phyloP scores from a whole-genome alignment of 2,888 invertebrate species.

The Eulithis testata region DNA sequence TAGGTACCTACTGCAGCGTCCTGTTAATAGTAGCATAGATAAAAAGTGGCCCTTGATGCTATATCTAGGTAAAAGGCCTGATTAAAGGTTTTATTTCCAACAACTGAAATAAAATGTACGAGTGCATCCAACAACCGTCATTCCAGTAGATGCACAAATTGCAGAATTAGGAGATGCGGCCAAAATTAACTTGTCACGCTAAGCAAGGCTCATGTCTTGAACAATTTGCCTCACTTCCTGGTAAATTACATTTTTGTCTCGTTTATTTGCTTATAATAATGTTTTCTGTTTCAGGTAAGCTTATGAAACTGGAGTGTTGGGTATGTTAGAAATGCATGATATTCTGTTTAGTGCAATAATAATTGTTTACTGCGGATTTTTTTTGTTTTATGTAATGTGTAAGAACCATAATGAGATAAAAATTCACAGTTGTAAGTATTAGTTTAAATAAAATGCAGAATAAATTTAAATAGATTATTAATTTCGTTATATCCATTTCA shows the following conservation, averaged over 20 bases:
- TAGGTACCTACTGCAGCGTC: too few species aligned
- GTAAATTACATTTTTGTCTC: constrained; percentile 39
- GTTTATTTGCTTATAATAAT: constrained; percentile 33
- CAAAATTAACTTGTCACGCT: constrained; percentile 36
- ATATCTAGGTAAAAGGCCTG: too few species aligned
- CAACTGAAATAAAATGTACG: not conserved
- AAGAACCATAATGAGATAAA: too few species aligned
- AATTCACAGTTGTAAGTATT: too few species aligned
- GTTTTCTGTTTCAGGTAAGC: constrained; percentile 45
- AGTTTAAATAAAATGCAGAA: too few species aligned
- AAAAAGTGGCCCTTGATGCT: too few species aligned
- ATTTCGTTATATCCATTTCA: too few species aligned
- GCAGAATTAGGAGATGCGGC: constrained; percentile 30
- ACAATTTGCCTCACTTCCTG: constrained; percentile 37
- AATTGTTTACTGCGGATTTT: too few species aligned
- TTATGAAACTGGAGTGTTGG: constrained; percentile 10
- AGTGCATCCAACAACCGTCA: not conserved
- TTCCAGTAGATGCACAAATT: constrained; percentile 26
- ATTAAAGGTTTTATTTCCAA: not conserved
- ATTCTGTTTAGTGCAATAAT: not conserved
- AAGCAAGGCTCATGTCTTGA: constrained; percentile 38
- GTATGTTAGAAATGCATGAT: constrained; percentile 17
- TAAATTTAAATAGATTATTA: too few species aligned
- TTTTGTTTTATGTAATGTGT: too few species aligned
- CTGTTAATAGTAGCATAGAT: too few species aligned